A percentile compares a stretch with the other conserved stretches of the same genome.
Conservation (phyloP, 2,888 invertebrate genomes). For the Tenthredo notha region DNA sequence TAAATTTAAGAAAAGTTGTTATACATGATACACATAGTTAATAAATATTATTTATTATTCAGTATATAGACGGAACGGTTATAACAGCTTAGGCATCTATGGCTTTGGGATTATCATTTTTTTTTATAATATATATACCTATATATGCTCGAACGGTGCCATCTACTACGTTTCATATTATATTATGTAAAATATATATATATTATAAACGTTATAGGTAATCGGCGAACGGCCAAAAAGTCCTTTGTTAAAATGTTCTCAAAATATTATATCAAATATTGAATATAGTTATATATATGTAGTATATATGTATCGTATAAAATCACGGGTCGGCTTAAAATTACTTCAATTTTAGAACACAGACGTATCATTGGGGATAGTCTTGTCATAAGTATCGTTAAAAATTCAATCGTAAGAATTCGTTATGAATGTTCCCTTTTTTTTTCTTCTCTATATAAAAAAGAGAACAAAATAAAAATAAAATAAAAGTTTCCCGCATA, state of each 20-base stretch:
- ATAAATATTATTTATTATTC: conserved; percentile 34
- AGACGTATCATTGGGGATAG: not conserved
- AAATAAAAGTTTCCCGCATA: not conserved
- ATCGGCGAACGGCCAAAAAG: not conserved
- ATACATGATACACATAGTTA: not conserved
- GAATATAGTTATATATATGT: not conserved
- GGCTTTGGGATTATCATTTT: conserved; percentile 39
- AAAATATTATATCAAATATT: conserved; percentile 44
- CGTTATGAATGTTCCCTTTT: not conserved
- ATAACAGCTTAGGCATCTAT: conserved; percentile 36
- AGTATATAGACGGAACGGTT: conserved; percentile 21
- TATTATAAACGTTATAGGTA: conserved; percentile 23
- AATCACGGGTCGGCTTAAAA: conserved; percentile 7
- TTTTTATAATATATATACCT: not conserved
- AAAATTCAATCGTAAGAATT: not conserved
- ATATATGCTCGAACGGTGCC: not conserved
- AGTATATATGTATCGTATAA: conserved; percentile 18
- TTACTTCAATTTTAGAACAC: not conserved
- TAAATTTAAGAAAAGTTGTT: not conserved
- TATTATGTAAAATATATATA: not conserved
- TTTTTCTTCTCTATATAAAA: not conserved
- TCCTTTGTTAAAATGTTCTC: conserved; percentile 12
- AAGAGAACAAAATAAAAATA: not conserved
- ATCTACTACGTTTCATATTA: conserved; percentile 16
- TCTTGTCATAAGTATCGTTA: not conserved